phyloP scores from a whole-genome alignment of 2,797 vertebrate species.

The Mormyrus proboscirostris region DNA sequence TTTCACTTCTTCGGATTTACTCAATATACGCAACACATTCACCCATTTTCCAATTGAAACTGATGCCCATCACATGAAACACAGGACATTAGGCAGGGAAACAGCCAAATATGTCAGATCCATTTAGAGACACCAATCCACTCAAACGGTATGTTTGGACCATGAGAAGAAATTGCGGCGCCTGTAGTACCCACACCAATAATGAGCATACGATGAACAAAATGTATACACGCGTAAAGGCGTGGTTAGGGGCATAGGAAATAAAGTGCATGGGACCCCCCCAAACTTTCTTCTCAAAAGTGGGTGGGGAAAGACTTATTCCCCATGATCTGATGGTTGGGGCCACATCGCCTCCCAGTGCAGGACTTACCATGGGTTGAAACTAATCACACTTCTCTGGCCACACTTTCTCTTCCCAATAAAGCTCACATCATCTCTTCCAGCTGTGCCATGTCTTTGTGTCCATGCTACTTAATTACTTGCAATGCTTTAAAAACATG shows the following conservation, averaged over 20 bases:
- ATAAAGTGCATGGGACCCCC: background rate
- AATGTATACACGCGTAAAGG: background rate
- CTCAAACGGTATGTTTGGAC: background rate
- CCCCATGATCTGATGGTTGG: background rate
- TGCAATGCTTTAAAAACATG: background rate
- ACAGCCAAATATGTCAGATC: background rate
- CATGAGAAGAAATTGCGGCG: background rate
- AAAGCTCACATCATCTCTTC: background rate
- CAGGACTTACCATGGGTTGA: background rate
- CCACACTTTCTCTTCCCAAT: background rate
- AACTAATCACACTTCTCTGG: background rate
- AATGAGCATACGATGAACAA: background rate
- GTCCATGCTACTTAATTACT: background rate
- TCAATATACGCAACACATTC: background rate
- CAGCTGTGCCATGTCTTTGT: background rate
- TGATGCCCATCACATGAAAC: background rate
- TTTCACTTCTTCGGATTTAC: background rate
- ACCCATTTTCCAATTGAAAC: background rate
- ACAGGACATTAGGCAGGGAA: background rate
- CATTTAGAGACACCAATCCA: background rate
- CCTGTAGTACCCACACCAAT: background rate
- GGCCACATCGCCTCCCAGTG: background rate
- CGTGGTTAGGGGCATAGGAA: background rate
- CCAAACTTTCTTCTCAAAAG: background rate
- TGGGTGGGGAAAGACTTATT: background rate